Conservation (phyloP, 1,140 invertebrate genomes). For the Pogonomyrmex barbatus region DNA sequence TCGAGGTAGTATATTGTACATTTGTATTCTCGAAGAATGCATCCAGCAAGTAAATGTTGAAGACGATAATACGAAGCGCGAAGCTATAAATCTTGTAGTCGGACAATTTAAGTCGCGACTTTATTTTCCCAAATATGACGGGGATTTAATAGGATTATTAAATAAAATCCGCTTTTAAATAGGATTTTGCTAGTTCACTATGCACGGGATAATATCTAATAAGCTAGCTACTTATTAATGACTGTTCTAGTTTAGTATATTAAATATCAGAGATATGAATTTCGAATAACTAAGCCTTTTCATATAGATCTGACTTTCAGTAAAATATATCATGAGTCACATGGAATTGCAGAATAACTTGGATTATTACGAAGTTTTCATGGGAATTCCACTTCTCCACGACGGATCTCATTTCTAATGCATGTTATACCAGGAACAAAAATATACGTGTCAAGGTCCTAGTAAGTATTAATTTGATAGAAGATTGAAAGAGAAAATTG, state of each 20-base stretch:
- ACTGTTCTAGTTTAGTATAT: not conserved
- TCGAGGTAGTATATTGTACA: not conserved
- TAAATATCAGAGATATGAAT: not conserved
- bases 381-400: not conserved
- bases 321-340: not conserved
- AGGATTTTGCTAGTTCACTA: not conserved
- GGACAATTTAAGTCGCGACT: conserved; percentile 46
- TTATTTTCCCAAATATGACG: conserved; percentile 34
- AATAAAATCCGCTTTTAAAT: conserved; percentile 34
- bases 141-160: conserved; percentile 41
- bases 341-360: not conserved
- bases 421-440: not conserved
- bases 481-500: conserved; percentile 22
- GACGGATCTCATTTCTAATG: not conserved
- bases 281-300: conserved; percentile 11
- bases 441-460: conserved; percentile 48
- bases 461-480: not conserved
- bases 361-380: not conserved
- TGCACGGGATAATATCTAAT: not conserved
- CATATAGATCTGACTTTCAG: not conserved
- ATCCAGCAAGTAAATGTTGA: conserved; percentile 35
- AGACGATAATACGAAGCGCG: conserved; percentile 38
- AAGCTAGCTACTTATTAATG: not conserved
- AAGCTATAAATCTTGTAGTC: conserved; percentile 56
- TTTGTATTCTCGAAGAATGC: conserved; percentile 26